phyloP scores from a whole-genome alignment of 2,797 vertebrate species.

The Falco biarmicus region DNA sequence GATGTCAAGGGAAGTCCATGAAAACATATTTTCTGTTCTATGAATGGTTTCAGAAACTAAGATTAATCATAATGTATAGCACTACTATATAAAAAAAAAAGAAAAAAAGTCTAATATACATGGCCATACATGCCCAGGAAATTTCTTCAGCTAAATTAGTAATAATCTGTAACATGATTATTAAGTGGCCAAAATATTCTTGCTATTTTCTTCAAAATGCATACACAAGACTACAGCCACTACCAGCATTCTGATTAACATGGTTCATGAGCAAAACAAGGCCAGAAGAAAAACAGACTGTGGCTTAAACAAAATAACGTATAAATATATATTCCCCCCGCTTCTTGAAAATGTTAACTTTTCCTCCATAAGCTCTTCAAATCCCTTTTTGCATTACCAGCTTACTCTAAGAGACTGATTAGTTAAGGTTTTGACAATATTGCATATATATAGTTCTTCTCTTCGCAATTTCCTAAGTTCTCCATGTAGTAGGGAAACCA shows the following conservation, averaged over 20 bases:
- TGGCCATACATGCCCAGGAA: not conserved
- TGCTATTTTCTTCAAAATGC: not conserved
- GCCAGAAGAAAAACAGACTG: not conserved
- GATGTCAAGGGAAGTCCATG: not conserved
- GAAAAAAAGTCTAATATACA: not conserved
- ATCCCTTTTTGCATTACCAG: not conserved
- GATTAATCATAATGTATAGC: not conserved
- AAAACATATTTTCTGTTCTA: not conserved
- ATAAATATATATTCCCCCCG: not conserved
- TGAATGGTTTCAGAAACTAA: not conserved
- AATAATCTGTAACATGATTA: not conserved
- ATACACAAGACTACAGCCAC: not conserved
- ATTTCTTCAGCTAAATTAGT: not conserved
- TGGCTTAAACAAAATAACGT: not conserved
- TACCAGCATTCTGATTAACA: not conserved
- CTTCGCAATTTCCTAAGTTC: not conserved
- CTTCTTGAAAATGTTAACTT: not conserved
- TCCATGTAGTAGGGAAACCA: not conserved
- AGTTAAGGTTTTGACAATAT: not conserved
- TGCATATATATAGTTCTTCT: not conserved
- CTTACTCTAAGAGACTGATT: not conserved
- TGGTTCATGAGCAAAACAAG: not conserved
- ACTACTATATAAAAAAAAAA: not conserved
- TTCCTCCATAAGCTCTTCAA: not conserved
- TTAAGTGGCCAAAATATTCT: not conserved